Evolutionary conservation across 2,888 invertebrate genomes (phyloP).

Genomic region (Junonia oenone): DNA sequence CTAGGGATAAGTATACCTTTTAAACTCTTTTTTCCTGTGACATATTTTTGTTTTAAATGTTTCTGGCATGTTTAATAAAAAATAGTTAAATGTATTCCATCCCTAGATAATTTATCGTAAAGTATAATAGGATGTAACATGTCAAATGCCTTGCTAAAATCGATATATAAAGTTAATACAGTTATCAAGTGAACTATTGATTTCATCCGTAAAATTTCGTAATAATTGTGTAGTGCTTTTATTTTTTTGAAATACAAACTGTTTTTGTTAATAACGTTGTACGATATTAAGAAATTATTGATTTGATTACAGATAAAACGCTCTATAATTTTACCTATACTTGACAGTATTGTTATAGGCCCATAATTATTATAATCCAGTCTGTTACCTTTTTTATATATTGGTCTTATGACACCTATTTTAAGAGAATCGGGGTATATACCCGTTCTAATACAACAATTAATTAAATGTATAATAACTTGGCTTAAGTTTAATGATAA

Average conservation of each 20-base stretch:
- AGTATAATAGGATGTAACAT: not conserved
- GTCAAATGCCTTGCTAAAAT: not conserved
- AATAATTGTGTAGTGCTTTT: not conserved
- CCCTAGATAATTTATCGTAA: not conserved
- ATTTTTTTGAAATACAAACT: not conserved
- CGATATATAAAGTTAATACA: not conserved
- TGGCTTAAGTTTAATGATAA: not conserved
- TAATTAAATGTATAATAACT: not conserved
- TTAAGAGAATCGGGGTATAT: not conserved
- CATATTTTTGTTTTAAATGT: too few species aligned
- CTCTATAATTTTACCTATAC: not conserved
- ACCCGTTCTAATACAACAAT: not conserved
- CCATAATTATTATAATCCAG: not conserved
- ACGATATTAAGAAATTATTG: not conserved
- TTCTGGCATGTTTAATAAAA: too few species aligned
- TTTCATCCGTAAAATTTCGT: not conserved
- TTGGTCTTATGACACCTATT: not conserved
- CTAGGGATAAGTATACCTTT: too few species aligned
- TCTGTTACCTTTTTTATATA: not conserved
- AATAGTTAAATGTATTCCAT: too few species aligned
- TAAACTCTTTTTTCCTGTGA: too few species aligned
- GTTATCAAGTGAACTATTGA: not conserved
- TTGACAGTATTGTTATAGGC: not conserved
- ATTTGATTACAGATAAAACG: not conserved
- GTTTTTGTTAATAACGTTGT: not conserved